Percentiles rank a stretch among this genome's conserved stretches.
Evolutionary conservation across 2,797 vertebrate species (phyloP).

Genomic region (Sus cebifrons): DNA sequence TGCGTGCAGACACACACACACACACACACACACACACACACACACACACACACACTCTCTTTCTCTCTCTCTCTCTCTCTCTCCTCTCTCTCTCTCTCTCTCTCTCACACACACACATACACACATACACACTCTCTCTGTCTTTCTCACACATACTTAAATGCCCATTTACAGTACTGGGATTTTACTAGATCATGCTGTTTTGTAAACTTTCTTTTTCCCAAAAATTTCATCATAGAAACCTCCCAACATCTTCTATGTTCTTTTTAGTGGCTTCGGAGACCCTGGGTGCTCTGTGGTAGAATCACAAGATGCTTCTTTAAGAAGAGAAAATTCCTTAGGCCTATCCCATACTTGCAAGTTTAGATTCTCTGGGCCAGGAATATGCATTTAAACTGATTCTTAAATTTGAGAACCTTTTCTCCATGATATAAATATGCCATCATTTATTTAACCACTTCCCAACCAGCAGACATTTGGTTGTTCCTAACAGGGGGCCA

Average conservation of each 20-base stretch:
- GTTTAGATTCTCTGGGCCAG: neutral
- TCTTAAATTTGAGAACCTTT: neutral
- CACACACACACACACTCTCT: too few species aligned
- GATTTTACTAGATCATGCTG: neutral
- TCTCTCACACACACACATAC: neutral
- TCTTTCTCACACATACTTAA: neutral
- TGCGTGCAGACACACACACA: neutral
- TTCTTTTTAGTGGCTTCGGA: neutral
- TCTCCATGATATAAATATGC: neutral
- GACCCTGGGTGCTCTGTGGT: neutral
- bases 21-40: neutral
- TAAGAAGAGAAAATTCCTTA: neutral
- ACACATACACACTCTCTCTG: too few species aligned
- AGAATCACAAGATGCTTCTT: constrained; percentile 5
- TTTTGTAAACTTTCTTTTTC: neutral
- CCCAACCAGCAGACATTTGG: neutral
- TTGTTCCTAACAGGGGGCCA: neutral
- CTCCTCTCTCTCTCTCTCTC: too few species aligned
- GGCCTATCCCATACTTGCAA: neutral
- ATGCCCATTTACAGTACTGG: neutral
- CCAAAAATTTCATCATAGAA: neutral
- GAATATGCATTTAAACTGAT: neutral
- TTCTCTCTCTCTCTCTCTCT: too few species aligned
- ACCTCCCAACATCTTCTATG: neutral
- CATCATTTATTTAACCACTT: neutral